phyloP scores from a whole-genome alignment of 2,113 vertebrate genomes.

The Cebus imitator region DNA sequence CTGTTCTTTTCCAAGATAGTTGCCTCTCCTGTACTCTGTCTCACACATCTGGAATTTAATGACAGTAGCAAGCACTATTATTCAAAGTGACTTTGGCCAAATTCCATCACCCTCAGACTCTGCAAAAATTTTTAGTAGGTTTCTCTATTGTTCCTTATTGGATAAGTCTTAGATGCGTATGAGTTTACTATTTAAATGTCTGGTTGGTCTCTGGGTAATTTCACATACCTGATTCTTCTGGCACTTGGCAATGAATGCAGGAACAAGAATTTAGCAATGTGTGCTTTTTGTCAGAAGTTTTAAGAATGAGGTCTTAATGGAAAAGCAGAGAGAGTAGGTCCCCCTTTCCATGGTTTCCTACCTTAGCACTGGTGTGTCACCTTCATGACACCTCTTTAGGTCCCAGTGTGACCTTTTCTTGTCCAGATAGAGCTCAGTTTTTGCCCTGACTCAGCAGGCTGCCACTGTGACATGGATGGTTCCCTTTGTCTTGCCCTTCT shows the following conservation, averaged over 20 bases:
- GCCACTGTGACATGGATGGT: neutral
- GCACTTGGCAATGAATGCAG: neutral
- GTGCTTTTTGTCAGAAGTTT: neutral
- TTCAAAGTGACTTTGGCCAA: neutral
- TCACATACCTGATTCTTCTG: neutral
- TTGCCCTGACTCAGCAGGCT: slow-evolving; percentile 5
- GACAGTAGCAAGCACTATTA: neutral
- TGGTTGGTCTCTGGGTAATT: neutral
- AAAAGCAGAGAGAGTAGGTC: neutral
- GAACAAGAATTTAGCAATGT: neutral
- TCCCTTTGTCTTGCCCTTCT: neutral
- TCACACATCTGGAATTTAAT: neutral
- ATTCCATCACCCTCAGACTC: neutral
- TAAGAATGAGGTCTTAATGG: neutral
- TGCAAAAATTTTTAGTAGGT: neutral
- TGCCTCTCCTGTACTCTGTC: neutral
- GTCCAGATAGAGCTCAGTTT: neutral
- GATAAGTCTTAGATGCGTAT: neutral
- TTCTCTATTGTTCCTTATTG: neutral
- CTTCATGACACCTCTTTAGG: too few relatives aligned
- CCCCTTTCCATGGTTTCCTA: neutral
- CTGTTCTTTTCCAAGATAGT: neutral
- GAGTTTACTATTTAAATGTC: neutral
- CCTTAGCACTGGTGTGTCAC: neutral
- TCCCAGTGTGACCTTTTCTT: neutral